phyloP scores from a whole-genome alignment of 2,888 invertebrate species.

The Epinotia nisella region DNA sequence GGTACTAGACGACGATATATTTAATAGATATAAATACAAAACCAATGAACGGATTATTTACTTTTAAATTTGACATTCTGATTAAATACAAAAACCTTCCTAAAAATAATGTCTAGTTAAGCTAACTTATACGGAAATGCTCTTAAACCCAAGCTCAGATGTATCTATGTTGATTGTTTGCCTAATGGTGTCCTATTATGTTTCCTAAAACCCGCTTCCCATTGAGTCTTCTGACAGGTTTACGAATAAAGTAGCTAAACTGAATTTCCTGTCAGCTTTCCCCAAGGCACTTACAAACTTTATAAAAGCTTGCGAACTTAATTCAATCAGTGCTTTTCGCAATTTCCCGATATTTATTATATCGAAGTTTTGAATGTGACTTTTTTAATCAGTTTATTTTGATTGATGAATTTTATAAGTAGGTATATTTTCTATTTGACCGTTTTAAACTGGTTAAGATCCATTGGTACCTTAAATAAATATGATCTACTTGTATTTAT shows the following conservation, averaged over 20 bases:
- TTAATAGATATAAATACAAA: too few relatives aligned
- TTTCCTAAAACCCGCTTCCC: conserved; percentile 15
- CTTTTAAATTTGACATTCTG: too few relatives aligned
- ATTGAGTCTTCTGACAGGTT: conserved; percentile 20
- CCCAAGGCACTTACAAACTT: conserved; percentile 30
- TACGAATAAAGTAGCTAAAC: conserved; percentile 28
- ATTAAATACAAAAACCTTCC: too few relatives aligned
- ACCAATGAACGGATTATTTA: too few relatives aligned
- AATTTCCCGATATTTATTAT: conserved; percentile 22
- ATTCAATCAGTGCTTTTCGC: conserved; percentile 31
- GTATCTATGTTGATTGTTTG: conserved; percentile 13
- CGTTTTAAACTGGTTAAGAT: too few relatives aligned
- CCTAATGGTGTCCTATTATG: conserved; percentile 26
- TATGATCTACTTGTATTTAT: too few relatives aligned
- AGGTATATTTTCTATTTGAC: too few relatives aligned
- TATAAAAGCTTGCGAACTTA: conserved; percentile 31
- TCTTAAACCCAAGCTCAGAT: not conserved
- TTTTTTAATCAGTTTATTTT: conserved; percentile 17
- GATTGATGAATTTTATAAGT: not conserved
- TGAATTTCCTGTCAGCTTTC: conserved; percentile 34
- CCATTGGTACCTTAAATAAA: too few relatives aligned
- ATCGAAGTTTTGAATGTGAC: not conserved
- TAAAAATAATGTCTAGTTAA: not conserved
- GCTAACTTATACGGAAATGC: not conserved
- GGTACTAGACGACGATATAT: too few relatives aligned